phyloP scores from a whole-genome alignment of 2,113 vertebrate genomes.

The Lepus americanus region DNA sequence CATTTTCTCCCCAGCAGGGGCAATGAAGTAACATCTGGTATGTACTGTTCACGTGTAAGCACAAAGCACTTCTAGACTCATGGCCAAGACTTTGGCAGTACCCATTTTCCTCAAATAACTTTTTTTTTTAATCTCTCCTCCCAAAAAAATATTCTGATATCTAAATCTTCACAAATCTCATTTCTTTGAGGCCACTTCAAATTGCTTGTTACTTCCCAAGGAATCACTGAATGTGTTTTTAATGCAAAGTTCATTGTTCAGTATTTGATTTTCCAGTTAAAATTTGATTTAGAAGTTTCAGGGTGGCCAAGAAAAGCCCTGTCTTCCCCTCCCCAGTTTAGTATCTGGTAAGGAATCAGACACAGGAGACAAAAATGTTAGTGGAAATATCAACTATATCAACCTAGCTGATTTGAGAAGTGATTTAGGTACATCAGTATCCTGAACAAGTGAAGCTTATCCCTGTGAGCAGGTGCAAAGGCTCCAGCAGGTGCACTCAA shows the following conservation, averaged over 20 bases:
- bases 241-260: not conserved
- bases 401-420: not conserved
- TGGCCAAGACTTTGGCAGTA: not conserved
- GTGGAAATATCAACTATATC: not conserved
- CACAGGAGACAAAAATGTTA: not conserved
- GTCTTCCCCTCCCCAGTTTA: not conserved
- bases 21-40: rapidly evolving
- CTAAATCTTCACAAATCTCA: not conserved
- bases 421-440: too few relatives aligned
- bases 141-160: not conserved
- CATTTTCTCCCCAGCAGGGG: not conserved
- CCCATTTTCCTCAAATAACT: not conserved
- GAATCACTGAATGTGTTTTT: not conserved
- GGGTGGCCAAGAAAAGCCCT: not conserved
- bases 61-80: not conserved
- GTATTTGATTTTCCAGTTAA: not conserved
- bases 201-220: not conserved
- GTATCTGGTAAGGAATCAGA: constrained; percentile 15
- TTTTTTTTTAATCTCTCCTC: not conserved
- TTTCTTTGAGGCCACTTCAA: not conserved
- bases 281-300: constrained; percentile 2
- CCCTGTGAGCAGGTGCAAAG: not conserved
- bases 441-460: too few relatives aligned
- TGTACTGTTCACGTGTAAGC: not conserved
- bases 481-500: too few relatives aligned